Evolutionary conservation across 1,140 invertebrate genomes (phyloP).

Genomic region (Dolichoris vasculosae): DNA sequence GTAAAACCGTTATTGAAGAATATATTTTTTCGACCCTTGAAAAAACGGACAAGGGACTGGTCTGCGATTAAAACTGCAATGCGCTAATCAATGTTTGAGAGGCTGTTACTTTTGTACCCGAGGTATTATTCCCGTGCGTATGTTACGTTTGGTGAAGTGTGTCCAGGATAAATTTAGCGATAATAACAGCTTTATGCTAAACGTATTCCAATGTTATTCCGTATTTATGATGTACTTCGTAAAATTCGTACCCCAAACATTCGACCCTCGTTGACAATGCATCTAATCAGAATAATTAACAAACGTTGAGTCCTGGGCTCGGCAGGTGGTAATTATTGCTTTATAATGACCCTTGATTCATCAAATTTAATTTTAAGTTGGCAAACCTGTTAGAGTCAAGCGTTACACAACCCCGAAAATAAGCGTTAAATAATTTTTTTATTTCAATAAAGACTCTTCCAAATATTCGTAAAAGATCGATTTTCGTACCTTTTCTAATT

Average conservation of each 20-base stretch:
- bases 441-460: not conserved
- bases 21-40: too few species aligned
- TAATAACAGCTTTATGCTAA: too few species aligned
- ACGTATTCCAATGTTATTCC: not conserved
- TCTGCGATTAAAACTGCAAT: not conserved
- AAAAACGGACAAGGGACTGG: too few species aligned
- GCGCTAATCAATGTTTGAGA: not conserved
- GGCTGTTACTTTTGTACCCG: too few species aligned
- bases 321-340: not conserved
- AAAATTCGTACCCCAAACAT: not conserved
- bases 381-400: not conserved
- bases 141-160: not conserved
- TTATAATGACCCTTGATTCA: too few species aligned
- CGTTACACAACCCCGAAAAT: not conserved
- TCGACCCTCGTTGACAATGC: not conserved
- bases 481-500: too few species aligned
- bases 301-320: not conserved
- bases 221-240: not conserved
- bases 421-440: not conserved
- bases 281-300: constrained; percentile 35
- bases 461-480: not conserved
- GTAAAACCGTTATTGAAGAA: too few species aligned
- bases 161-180: too few species aligned
- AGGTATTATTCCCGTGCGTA: not conserved
- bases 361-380: not conserved